These are phyloP conservation scores for Drosophila nr. fundita DNA, from an alignment of 2,888 invertebrate genomes.

Conservation along the genomic window DNA sequence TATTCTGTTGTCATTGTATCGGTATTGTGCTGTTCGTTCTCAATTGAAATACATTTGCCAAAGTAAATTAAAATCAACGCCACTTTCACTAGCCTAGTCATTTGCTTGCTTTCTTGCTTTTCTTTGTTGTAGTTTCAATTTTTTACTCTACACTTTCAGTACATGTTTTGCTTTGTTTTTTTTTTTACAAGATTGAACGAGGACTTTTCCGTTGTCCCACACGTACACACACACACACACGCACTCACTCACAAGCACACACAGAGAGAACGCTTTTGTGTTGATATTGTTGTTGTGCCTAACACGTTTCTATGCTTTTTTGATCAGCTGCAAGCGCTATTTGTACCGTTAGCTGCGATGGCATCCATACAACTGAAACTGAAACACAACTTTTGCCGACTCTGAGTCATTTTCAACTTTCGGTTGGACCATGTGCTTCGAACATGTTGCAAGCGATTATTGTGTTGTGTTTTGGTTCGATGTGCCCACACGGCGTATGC, in stretches of 20 bases:
- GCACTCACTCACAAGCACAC: slow-evolving; percentile 3
- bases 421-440: slow-evolving; percentile 62
- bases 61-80: slow-evolving; percentile 48
- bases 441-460: slow-evolving; percentile 59
- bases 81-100: slow-evolving; percentile 59
- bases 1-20: slow-evolving; percentile 24
- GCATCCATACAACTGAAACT: slow-evolving; percentile 73
- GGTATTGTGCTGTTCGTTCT: slow-evolving; percentile 21
- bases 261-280: slow-evolving; percentile 17
- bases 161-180: slow-evolving; percentile 3
- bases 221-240: slow-evolving; percentile 22
- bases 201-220: slow-evolving; percentile 43
- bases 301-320: slow-evolving; percentile 38
- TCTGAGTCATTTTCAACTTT: slow-evolving; percentile 22
- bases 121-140: slow-evolving; percentile 24
- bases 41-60: slow-evolving; percentile 51
- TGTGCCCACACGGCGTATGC: slow-evolving; percentile 41
- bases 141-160: slow-evolving; percentile 21
- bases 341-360: slow-evolving; percentile 72
- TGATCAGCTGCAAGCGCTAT: slow-evolving; percentile 36
- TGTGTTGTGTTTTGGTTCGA: slow-evolving; percentile 76
- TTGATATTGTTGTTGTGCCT: slow-evolving; percentile 42
- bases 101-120: slow-evolving; percentile 16
- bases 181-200: slow-evolving; percentile 43
- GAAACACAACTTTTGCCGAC: slow-evolving; percentile 45